Conservation (phyloP, 2,113 vertebrate genomes). For the Heptranchias perlo region DNA sequence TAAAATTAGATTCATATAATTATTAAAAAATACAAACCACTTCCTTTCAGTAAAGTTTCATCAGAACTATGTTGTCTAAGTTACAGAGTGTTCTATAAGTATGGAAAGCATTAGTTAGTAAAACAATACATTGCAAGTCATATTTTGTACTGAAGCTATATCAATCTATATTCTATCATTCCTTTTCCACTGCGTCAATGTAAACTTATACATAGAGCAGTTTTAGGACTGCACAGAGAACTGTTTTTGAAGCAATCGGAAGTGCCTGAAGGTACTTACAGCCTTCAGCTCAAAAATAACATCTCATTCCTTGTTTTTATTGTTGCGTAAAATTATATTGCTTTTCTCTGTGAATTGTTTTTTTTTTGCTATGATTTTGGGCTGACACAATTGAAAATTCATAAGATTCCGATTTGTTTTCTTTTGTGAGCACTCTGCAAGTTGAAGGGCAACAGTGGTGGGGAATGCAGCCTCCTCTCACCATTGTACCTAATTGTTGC, state of each 20-base stretch:
- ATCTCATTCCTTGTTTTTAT: neutral
- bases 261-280: neutral
- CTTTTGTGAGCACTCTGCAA: neutral
- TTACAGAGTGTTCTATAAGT: neutral
- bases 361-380: neutral
- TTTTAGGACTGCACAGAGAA: neutral
- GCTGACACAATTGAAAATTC: neutral
- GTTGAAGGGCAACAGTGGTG: neutral
- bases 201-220: neutral
- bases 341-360: neutral
- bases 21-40: neutral
- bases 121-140: neutral
- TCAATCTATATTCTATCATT: neutral
- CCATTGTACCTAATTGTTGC: neutral
- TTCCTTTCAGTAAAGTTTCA: neutral
- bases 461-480: neutral
- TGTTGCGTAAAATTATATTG: neutral
- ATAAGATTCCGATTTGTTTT: neutral
- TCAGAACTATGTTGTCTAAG: neutral
- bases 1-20: conserved; percentile 33
- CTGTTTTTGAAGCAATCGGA: neutral
- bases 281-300: neutral
- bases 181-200: neutral
- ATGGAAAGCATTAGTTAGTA: conserved; percentile 22
- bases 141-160: neutral